These are phyloP conservation scores for Albula goreensis DNA, from an alignment of 2,113 vertebrate genomes.

Conservation along the genomic window DNA sequence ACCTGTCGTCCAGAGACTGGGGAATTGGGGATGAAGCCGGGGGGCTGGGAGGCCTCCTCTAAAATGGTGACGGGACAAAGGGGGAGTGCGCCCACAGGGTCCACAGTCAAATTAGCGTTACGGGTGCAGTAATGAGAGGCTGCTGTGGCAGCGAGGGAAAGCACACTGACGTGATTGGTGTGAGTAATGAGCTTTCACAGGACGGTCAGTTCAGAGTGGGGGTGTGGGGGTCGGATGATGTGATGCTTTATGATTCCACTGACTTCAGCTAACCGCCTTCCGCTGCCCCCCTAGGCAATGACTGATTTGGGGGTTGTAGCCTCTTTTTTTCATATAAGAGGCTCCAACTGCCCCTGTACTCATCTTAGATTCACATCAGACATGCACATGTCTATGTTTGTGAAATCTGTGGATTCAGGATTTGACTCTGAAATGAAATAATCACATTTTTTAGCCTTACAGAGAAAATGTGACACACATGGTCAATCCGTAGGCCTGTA, in stretches of 20 bases:
- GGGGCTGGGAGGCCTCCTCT: not conserved
- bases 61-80: not conserved
- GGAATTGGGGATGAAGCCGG: no score
- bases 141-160: conserved; percentile 71
- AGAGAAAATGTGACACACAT: no score
- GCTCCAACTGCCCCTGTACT: no score
- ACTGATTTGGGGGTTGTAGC: not conserved
- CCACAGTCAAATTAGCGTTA: conserved; percentile 62
- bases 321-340: no score
- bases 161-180: conserved; percentile 75
- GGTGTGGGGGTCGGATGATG: conserved; percentile 49
- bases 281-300: conserved; percentile 3
- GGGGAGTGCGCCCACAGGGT: not conserved
- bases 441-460: no score
- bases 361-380: no score
- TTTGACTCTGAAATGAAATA: no score
- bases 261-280: not conserved
- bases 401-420: no score
- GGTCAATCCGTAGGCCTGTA: no score
- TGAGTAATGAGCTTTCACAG: conserved; percentile 69
- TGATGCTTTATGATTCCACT: conserved; percentile 74
- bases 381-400: no score
- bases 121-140: conserved; percentile 54
- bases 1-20: no score
- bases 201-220: conserved; percentile 48